A percentile compares a stretch with the other conserved stretches of the same genome.
Conservation (phyloP, 2,797 vertebrate species). For the Myotis vivesi region DNA sequence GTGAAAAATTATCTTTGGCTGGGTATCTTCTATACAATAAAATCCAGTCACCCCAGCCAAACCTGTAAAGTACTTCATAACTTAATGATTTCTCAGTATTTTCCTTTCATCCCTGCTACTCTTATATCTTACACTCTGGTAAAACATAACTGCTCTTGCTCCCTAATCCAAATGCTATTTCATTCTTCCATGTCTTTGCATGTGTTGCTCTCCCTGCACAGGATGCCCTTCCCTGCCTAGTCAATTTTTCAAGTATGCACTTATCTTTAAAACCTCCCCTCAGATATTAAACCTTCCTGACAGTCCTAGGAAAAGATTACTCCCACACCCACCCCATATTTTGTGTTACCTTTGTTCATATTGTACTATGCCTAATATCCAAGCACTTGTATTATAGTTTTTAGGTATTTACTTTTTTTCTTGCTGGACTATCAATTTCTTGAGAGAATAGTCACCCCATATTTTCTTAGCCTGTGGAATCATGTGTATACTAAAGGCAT, state of each 20-base stretch:
- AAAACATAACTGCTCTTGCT: neutral
- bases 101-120: neutral
- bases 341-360: neutral
- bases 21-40: neutral
- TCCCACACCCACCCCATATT: neutral
- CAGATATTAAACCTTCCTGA: neutral
- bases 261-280: neutral
- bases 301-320: neutral
- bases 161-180: neutral
- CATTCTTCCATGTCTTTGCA: neutral
- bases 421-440: neutral
- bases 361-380: neutral
- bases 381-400: neutral
- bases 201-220: neutral
- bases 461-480: neutral
- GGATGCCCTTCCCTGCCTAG: neutral
- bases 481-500: neutral
- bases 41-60: neutral
- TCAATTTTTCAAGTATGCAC: neutral
- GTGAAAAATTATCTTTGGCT: neutral
- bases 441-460: neutral
- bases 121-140: neutral
- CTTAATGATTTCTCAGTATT: neutral
- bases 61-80: neutral
- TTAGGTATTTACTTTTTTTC: neutral